Conservation (phyloP, 2,113 vertebrate genomes). For the Catharus fuscescens region DNA sequence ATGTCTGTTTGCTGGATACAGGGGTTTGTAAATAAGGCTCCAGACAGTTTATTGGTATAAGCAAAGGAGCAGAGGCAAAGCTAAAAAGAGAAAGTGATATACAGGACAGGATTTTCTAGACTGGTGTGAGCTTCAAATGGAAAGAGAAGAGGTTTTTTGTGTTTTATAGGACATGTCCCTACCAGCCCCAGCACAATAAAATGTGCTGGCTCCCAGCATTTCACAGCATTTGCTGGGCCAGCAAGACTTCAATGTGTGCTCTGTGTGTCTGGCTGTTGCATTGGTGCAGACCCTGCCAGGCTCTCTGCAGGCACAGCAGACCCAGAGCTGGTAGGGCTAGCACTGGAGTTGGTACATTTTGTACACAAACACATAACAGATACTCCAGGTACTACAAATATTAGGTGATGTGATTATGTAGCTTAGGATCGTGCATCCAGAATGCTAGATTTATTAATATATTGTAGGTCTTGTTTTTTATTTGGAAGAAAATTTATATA, state of each 20-base stretch:
- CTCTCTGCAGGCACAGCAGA: neutral
- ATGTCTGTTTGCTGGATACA: neutral
- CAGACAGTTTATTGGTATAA: neutral
- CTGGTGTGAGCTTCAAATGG: neutral
- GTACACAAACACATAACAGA: neutral
- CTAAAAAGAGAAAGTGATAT: neutral
- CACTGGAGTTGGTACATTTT: neutral
- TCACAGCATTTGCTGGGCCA: neutral
- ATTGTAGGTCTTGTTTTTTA: neutral
- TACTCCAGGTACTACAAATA: neutral
- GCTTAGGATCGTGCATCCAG: neutral
- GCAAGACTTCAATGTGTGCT: neutral
- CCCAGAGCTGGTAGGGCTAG: neutral
- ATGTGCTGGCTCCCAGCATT: neutral
- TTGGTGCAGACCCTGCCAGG: neutral
- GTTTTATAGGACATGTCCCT: neutral
- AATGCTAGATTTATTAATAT: neutral
- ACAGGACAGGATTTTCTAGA: neutral
- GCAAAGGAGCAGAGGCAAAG: neutral
- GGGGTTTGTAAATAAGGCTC: neutral
- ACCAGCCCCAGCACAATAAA: neutral
- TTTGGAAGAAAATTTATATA: constrained; percentile 6
- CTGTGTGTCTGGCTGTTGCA: neutral
- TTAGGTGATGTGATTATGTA: neutral
- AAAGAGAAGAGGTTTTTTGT: neutral